Percentiles rank a stretch among this genome's conserved stretches.
These are phyloP conservation scores for Syngnathus scovelli DNA, from an alignment of 2,113 vertebrate genomes.

Conservation along the genomic window DNA sequence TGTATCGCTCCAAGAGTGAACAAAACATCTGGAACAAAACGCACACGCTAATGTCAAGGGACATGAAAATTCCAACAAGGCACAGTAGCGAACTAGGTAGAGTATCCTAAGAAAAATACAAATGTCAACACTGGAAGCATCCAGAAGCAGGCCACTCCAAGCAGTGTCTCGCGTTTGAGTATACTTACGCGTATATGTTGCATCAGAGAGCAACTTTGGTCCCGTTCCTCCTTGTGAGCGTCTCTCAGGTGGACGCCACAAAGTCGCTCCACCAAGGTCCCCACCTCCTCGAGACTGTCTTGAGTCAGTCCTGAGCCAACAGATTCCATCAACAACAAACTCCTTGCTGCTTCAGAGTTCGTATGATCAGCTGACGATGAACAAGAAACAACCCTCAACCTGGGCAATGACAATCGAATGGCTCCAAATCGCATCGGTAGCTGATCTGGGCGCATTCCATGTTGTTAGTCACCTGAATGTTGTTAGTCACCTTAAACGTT, in stretches of 20 bases:
- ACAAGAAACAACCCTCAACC: neutral
- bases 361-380: constrained; percentile 1
- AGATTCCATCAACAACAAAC: constrained; percentile 23
- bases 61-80: too few species aligned
- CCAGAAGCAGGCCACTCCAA: neutral
- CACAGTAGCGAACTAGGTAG: too few species aligned
- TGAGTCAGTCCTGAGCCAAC: constrained; percentile 23
- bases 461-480: too few species aligned
- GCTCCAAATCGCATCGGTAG: neutral
- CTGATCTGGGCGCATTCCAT: constrained; percentile 4
- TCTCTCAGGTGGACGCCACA: constrained; percentile 32
- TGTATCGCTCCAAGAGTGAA: constrained; percentile 81
- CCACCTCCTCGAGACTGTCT: constrained; percentile 24
- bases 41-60: too few species aligned
- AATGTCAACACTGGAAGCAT: neutral
- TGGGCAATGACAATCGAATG: too few species aligned
- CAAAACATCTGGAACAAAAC: constrained; percentile 77
- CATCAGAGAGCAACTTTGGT: constrained; percentile 67
- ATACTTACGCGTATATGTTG: constrained; percentile 77
- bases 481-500: too few species aligned
- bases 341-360: neutral
- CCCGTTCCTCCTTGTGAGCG: constrained; percentile 17
- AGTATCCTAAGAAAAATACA: too few species aligned
- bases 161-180: too few species aligned
- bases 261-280: constrained; percentile 47